A percentile compares a stretch with the other conserved stretches of the same genome.
Conservation (phyloP, 2,797 vertebrate species). For the Coregonus suidteri region DNA sequence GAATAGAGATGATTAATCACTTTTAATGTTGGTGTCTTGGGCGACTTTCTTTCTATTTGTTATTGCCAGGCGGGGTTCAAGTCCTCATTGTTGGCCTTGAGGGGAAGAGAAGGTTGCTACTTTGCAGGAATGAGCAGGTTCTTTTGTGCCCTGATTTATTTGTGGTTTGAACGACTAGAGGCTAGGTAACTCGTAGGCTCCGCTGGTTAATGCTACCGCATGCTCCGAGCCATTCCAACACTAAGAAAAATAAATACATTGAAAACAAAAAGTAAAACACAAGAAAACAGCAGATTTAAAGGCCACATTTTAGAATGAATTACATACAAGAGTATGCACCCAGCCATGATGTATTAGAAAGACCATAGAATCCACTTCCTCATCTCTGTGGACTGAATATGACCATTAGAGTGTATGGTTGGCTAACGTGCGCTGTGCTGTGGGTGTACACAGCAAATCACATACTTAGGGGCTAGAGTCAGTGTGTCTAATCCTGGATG, state of each 20-base stretch:
- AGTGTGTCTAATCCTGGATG: slow-evolving; percentile 63
- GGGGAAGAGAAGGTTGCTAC: slow-evolving; percentile 84
- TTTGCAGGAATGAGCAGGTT: slow-evolving; percentile 86
- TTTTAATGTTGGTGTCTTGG: slow-evolving; percentile 94
- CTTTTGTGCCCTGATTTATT: slow-evolving; percentile 91
- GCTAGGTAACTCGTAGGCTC: slow-evolving; percentile 82
- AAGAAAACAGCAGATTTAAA: slow-evolving; percentile 79
- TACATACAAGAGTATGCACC: slow-evolving; percentile 76
- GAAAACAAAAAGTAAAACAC: slow-evolving; percentile 60
- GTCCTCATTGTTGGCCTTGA: slow-evolving; percentile 80
- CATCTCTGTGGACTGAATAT: slow-evolving; percentile 73
- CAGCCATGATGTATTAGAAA: slow-evolving; percentile 80
- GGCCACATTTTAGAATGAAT: slow-evolving; percentile 86
- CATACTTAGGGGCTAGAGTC: slow-evolving; percentile 28
- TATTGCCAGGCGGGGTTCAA: slow-evolving; percentile 89
- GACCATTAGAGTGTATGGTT: slow-evolving; percentile 69
- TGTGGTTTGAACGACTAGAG: slow-evolving; percentile 79
- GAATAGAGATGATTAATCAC: slow-evolving; percentile 96
- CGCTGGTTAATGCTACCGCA: slow-evolving; percentile 81
- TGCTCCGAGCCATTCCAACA: slow-evolving; percentile 79
- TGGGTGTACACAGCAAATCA: background rate
- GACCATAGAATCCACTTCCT: slow-evolving; percentile 66
- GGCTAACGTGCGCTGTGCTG: slow-evolving; percentile 61
- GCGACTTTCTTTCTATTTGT: slow-evolving; percentile 98
- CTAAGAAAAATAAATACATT: slow-evolving; percentile 71